phyloP scores from a whole-genome alignment of 2,113 vertebrate species.

The Pycnonotus jocosus region DNA sequence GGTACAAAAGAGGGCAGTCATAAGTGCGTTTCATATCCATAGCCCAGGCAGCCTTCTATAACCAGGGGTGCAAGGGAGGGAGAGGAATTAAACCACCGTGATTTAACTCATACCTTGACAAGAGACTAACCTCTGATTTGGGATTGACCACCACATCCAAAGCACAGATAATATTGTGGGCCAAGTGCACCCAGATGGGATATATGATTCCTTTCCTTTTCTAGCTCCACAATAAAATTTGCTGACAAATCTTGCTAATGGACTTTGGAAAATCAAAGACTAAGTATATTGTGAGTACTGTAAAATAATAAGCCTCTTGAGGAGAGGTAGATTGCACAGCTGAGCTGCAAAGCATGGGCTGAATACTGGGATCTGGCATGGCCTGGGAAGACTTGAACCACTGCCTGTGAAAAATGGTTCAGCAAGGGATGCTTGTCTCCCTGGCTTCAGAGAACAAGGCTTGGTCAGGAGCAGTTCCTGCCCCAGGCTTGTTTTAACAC shows the following conservation, averaged over 20 bases:
- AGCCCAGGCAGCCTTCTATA: background rate
- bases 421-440: background rate
- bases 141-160: background rate
- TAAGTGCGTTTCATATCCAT: background rate
- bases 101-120: background rate
- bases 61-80: background rate
- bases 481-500: background rate
- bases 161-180: background rate
- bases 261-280: background rate
- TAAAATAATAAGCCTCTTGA: background rate
- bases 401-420: background rate
- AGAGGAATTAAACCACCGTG: background rate
- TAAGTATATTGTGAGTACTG: background rate
- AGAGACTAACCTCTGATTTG: background rate
- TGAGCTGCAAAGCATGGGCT: background rate
- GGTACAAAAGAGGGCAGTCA: background rate
- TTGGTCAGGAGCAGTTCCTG: background rate
- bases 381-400: background rate
- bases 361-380: background rate
- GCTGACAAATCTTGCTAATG: background rate
- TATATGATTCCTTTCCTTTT: background rate
- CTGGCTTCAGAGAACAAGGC: background rate
- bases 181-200: background rate
- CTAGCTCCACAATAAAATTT: background rate
- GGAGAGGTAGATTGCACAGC: background rate